phyloP scores from a whole-genome alignment of 2,113 vertebrate genomes.

The Lethenteron camtschaticum region DNA sequence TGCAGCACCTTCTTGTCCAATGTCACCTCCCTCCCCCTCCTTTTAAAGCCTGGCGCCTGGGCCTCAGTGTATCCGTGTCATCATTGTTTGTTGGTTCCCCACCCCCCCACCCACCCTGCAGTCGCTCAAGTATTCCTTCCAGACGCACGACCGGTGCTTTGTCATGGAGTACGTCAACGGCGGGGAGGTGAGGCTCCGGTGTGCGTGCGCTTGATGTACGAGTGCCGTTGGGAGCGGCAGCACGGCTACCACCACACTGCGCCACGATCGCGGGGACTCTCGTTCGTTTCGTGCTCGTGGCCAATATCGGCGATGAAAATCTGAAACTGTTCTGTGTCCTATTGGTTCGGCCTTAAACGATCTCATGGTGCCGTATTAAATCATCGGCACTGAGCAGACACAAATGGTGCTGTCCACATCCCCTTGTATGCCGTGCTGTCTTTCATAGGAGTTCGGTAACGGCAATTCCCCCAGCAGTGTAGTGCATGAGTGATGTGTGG shows the following conservation, averaged over 20 bases:
- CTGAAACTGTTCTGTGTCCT: not conserved
- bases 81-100: no score
- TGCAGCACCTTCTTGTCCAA: no score
- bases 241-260: not conserved
- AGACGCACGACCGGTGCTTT: slow-evolving; percentile 76
- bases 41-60: no score
- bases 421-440: not conserved
- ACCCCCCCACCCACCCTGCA: no score
- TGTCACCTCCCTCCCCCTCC: no score
- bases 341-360: not conserved
- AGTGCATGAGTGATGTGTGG: not conserved
- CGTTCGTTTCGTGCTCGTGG: no score
- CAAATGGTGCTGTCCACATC: not conserved
- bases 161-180: slow-evolving; percentile 94
- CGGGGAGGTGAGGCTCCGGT: slow-evolving; percentile 37
- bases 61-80: no score
- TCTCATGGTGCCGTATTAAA: no score
- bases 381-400: not conserved
- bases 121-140: slow-evolving; percentile 48
- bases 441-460: not conserved
- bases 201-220: not conserved
- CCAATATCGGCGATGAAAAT: not conserved
- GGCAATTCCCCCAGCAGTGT: not conserved
- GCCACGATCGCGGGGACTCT: no score
- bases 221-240: not conserved